Evolutionary conservation across 2,888 invertebrate genomes (phyloP), one percentile per base, ranked within the genome.

Genomic region (Spialia ferax): DNA sequence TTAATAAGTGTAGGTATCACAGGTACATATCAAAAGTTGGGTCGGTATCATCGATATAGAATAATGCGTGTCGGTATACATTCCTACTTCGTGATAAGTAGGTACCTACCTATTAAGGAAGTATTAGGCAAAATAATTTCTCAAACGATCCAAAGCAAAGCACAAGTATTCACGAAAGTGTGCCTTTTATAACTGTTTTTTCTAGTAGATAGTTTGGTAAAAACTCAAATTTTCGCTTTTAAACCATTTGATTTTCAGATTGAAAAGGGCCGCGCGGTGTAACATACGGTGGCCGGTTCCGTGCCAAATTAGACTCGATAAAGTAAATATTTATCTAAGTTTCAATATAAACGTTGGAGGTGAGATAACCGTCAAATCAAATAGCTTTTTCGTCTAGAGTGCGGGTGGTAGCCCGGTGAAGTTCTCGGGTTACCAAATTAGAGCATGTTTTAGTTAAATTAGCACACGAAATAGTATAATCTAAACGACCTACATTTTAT

Each of bases 321-420:
- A 90, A 88, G 83, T 86, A 92, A 93, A 93, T 93, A 93, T 93
- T 93, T 93, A 92, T 88, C 83, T 86, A 90, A 91, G 89, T 91
- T 91, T 91, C 91, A 91, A 92, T 91, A 90, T 89, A 92, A 91
- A 92, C 91, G 91, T 89, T 88, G 88, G 88, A 89, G 91, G 91
- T 89, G 89, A 87, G 87, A 89, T 90, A 88, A 85, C 90, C 87
- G 89, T 91, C 91, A 91, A 91, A 89, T 90, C 85, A 85, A 91
- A 91, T 90, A 86, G 89, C 88, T 88, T 87, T 88, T 87, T 84
- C 87, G 86, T 82, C 86, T 82, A 84, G 86, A 84, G 86, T 85
- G 91, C 90, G 90, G 89, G 89, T 88, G 91, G 90, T 79, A 65
- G 65, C 79, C 79, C 79, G 78, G 22, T 22, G 70, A 72, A 70